Base-by-base conservation (phyloP, 2,113 vertebrate genomes). In the Casuarius casuarius region DNA sequence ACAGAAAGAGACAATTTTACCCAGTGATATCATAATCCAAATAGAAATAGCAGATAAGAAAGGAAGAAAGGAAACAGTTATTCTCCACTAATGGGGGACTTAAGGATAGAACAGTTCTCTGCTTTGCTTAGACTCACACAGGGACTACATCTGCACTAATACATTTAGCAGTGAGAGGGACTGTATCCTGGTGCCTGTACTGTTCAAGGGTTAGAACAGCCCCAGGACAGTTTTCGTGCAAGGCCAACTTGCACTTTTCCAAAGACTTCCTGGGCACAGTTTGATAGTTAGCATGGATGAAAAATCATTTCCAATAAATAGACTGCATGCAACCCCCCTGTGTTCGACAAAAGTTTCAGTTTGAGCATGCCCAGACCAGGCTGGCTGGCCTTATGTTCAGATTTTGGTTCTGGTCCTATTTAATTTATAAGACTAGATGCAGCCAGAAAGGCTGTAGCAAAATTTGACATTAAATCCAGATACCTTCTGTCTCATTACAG, bases 241-340 rank as follows among this genome's bases (percentile, higher is more conserved):
- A 28, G 40, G 44, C 44, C 29, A 66, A 4, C 35, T 23, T 52
- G 35, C 28, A 7, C 56, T 54, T 84, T 46, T 20, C 44, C 33
- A 35, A 63, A 74, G 49, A 35, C 13, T 85, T 61, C 31, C 33
- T 3, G 7, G 61, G 48, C 73, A 67, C 9, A 2, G 2, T 38
- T 75, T 2, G 0, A 29, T 18, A 63, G 63, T 18, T 18, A 17
- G 56, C 56, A 31, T 18, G 56, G 15, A 31, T 58, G 56, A 58
- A 58, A 31, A 58, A 58, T 58, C 56, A 58, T 29, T 58, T 31
- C 56, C 56, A 58, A 31, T 58, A 58, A 29, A 31, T 18, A 58
- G 29, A 31, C 16, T 56, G 56, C 28, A 58, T 31, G 26, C 38
- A 75, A 62, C 54, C 35, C 10, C 0, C 0, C 22, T 84, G 38